Base-by-base conservation (phyloP, 2,888 invertebrate species). In the Chaetogeoica ovagalla region DNA sequence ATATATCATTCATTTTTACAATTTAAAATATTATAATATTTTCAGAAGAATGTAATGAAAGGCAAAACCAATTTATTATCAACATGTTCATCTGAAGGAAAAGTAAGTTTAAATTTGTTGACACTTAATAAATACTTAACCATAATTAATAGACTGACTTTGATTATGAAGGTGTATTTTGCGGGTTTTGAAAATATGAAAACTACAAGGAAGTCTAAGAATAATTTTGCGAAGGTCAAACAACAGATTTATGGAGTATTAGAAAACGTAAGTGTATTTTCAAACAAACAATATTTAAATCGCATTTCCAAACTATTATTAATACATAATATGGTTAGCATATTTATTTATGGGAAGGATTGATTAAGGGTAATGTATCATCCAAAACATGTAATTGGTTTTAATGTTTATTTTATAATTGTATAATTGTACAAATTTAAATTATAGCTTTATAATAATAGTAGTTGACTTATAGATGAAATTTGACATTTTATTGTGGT, bases 41-140 rank as follows among this genome's bases (percentile, higher is more conserved):
- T 75, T 66, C 43, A 75, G 75, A 75, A 66, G 23, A 66, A 66
- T 75, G 23, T 59, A 30, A 43, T 23, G 1, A 23, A 75, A 59
- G 23, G 7, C 2, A 23, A 66, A 59, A n/a, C 13, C 0, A 5
- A 57, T 39, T 39, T n/a, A 23, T 55, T 23, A 59, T 7, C 57
- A 15, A 55, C 63, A 17, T 63, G 13, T n/a, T 23, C 11, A 4
- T 57, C 57, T 59, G 15, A 48, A 23, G 1, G 7, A 59, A 75
- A 57, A 21, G 75, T 75, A 66, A 66, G 43, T 59, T 63, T 15
- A 74, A 23, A 37, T 55, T 57, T 19, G 0, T 23, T 48, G 63
- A 8, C 17, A 48, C 13, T 52, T 52, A 62, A 62, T 30, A 13
- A 62, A 62, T 30, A 13, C 30, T 23, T 71, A 0, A 17, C 8